Evolutionary conservation across 2,797 vertebrate species (phyloP).

Genomic region (Typhlichthys eigenmanni): DNA sequence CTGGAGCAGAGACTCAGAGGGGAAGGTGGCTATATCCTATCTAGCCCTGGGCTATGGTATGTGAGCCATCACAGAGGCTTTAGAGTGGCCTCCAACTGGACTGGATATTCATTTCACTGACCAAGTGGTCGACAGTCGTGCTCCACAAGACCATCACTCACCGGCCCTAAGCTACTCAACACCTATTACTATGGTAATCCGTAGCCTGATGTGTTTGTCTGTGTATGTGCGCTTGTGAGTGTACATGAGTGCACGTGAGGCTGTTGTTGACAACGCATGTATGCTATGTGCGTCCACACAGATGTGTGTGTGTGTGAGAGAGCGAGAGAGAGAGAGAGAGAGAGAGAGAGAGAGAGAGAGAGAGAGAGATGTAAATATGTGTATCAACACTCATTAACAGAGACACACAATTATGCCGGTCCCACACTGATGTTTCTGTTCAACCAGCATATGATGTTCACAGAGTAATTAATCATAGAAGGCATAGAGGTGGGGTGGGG

Average conservation of each 20-base stretch:
- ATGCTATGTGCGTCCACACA: conserved; percentile 9
- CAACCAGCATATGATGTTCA: conserved; percentile 76
- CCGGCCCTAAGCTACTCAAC: conserved; percentile 74
- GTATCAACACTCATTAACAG: conserved; percentile 76
- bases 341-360: conserved; percentile 54
- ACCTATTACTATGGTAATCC: conserved; percentile 93
- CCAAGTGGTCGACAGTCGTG: conserved; percentile 87
- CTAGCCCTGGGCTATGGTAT: conserved; percentile 53
- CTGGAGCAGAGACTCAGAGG: conserved; percentile 45
- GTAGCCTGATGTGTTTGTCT: conserved; percentile 76
- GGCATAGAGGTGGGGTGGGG: conserved; percentile 64
- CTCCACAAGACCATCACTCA: conserved; percentile 96
- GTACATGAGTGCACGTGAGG: conserved; percentile 22
- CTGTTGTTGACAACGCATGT: conserved; percentile 21
- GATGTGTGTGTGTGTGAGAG: background rate
- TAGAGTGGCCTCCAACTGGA: conserved; percentile 59
- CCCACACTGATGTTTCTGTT: conserved; percentile 73
- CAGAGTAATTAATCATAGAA: conserved; percentile 78
- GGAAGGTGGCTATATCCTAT: conserved; percentile 54
- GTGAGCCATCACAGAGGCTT: conserved; percentile 35
- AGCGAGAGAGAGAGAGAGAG: conserved; percentile 26
- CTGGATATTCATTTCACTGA: conserved; percentile 98
- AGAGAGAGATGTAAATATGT: conserved; percentile 50
- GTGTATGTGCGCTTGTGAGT: conserved; percentile 15
- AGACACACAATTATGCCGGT: conserved; percentile 71